Evolutionary conservation across 37 sponge, comb jelly and placozoan species (phyloP).

Genomic region (Trichoplax adhaerens): DNA sequence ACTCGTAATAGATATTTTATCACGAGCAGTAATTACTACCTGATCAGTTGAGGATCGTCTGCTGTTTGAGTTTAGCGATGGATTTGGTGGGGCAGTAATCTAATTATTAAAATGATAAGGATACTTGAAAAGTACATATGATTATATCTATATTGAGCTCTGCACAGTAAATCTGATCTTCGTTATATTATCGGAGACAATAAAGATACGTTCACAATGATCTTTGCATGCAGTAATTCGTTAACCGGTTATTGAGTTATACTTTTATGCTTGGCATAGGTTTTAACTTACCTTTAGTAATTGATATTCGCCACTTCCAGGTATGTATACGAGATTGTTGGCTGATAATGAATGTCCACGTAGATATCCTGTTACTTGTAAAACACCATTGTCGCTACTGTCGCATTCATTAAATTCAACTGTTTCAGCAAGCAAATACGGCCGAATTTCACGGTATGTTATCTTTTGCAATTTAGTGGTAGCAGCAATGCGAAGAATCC

Average conservation of each 20-base stretch:
- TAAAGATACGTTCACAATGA: constrained; percentile 1
- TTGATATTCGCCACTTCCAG: constrained; percentile 49
- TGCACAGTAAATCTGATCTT: too few relatives aligned
- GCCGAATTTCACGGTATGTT: constrained; percentile 33
- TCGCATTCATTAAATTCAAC: constrained; percentile 12
- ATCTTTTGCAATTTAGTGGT: constrained; percentile 39
- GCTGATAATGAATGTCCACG: constrained; percentile 53
- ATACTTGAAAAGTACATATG: too few relatives aligned
- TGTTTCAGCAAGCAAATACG: constrained; percentile 48
- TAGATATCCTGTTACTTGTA: constrained; percentile 37
- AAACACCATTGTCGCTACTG: neutral
- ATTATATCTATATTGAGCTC: too few relatives aligned
- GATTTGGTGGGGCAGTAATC: constrained; percentile 48
- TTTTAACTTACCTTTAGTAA: neutral
- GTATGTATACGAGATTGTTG: constrained; percentile 58
- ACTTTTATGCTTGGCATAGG: too few relatives aligned
- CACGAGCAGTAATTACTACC: too few relatives aligned
- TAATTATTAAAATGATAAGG: too few relatives aligned
- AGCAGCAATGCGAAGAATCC: constrained; percentile 29
- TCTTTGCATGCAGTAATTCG: constrained; percentile 52
- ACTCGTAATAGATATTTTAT: too few relatives aligned
- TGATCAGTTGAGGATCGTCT: too few relatives aligned
- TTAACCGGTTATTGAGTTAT: constrained; percentile 73
- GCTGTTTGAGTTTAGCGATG: constrained; percentile 10
- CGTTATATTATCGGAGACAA: too few relatives aligned